Percentiles rank a stretch among this genome's conserved stretches.
Evolutionary conservation across 1,140 invertebrate species (phyloP).

Genomic region (Diorhabda carinulata): DNA sequence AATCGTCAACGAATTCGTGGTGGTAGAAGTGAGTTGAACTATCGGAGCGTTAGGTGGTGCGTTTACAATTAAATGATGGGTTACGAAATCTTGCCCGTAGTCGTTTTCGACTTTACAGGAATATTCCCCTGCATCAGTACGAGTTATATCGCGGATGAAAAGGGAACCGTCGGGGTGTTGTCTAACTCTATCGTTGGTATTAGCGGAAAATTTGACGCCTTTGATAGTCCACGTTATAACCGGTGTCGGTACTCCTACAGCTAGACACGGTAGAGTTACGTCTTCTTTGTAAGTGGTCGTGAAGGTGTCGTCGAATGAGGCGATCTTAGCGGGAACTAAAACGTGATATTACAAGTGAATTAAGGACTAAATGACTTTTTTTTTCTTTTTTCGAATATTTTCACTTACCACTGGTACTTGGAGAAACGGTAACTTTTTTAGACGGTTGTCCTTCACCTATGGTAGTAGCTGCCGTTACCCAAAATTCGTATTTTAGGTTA

Average conservation of each 20-base stretch:
- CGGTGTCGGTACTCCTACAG: slow-evolving; percentile 84
- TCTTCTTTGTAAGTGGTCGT: slow-evolving; percentile 87
- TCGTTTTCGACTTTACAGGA: slow-evolving; percentile 89
- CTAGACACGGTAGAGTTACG: slow-evolving; percentile 84
- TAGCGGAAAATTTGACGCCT: slow-evolving; percentile 49
- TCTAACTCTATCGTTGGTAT: slow-evolving; percentile 64
- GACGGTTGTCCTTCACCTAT: slow-evolving; percentile 90
- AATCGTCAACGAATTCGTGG: slow-evolving; percentile 77
- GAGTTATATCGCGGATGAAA: slow-evolving; percentile 81
- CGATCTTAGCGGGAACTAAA: slow-evolving; percentile 85
- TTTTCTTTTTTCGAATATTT: background rate
- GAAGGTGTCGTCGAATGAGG: slow-evolving; percentile 87
- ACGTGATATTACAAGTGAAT: no score
- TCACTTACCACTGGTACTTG: slow-evolving; percentile 69
- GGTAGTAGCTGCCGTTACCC: slow-evolving; percentile 89
- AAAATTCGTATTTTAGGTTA: slow-evolving; percentile 84
- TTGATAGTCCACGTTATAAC: slow-evolving; percentile 82
- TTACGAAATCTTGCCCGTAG: slow-evolving; percentile 87
- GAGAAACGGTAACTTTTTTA: slow-evolving; percentile 76
- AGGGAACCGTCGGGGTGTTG: slow-evolving; percentile 85
- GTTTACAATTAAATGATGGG: slow-evolving; percentile 78
- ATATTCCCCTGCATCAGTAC: slow-evolving; percentile 86
- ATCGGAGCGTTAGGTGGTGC: slow-evolving; percentile 43
- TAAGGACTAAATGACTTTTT: no score
- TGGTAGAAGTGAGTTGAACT: slow-evolving; percentile 65